These are phyloP conservation scores for Plusia festucae DNA, from an alignment of 2,888 invertebrate species.

Conservation along the genomic window DNA sequence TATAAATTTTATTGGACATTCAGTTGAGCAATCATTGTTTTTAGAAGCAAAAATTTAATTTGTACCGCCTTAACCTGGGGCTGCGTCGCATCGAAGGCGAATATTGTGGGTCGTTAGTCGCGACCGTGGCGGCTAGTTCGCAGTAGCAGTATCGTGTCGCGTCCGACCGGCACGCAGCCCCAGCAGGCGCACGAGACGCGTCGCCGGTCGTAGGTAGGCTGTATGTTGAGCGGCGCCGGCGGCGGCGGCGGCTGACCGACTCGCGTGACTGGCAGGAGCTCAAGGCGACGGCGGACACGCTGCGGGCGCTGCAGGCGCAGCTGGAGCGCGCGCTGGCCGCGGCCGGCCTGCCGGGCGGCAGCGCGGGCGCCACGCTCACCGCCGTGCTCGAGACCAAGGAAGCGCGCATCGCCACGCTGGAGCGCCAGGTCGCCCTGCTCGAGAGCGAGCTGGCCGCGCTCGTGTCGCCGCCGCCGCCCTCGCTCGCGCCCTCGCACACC, in stretches of 20 bases:
- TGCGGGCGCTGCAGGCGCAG: slow-evolving; percentile 94
- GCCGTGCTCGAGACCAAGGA: slow-evolving; percentile 96
- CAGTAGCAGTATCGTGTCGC: slow-evolving; percentile 55
- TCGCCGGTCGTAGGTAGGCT: slow-evolving; percentile 74
- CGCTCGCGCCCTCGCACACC: slow-evolving; percentile 88
- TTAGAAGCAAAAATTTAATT: slow-evolving; percentile 79
- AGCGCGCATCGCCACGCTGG: slow-evolving; percentile 95
- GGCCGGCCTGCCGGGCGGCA: slow-evolving; percentile 89
- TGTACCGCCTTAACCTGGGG: slow-evolving; percentile 79
- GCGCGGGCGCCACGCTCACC: slow-evolving; percentile 91
- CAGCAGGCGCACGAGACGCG: slow-evolving; percentile 73
- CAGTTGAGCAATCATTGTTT: slow-evolving; percentile 79
- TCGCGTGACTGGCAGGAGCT: slow-evolving; percentile 91
- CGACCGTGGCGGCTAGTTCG: slow-evolving; percentile 52
- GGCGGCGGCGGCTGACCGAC: slow-evolving; percentile 81
- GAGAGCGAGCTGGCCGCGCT: slow-evolving; percentile 92
- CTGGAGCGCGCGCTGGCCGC: slow-evolving; percentile 93
- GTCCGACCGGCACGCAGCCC: slow-evolving; percentile 68
- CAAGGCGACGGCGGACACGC: slow-evolving; percentile 95
- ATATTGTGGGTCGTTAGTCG: slow-evolving; percentile 57
- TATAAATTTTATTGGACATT: slow-evolving; percentile 79
- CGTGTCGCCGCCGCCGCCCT: slow-evolving; percentile 86
- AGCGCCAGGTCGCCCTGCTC: slow-evolving; percentile 94
- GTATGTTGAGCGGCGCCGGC: slow-evolving; percentile 73
- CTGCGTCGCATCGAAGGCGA: slow-evolving; percentile 73